Conservation (phyloP, 1,140 invertebrate species). For the Brachystomella parvula region DNA sequence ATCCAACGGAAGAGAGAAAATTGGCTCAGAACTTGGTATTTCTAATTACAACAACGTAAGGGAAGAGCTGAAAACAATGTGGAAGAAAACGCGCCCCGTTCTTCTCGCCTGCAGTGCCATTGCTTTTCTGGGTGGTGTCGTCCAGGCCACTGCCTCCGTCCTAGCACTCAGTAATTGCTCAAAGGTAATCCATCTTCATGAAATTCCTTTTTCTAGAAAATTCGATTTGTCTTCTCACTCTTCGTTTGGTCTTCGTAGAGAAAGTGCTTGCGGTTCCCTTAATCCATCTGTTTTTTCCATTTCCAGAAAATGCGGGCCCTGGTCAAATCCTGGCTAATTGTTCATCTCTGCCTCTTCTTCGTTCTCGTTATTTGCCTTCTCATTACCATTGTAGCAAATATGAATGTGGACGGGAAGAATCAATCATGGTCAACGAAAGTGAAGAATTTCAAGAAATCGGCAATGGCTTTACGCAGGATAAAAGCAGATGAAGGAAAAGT, state of each 20-base stretch:
- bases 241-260: not conserved
- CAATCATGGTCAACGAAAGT: not conserved
- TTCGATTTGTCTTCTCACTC: not conserved
- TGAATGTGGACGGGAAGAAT: not conserved
- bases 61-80: not conserved
- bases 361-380: not conserved
- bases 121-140: not conserved
- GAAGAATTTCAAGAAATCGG: not conserved
- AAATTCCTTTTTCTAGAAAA: not conserved
- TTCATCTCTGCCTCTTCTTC: constrained; percentile 11
- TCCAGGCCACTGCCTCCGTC: constrained; percentile 6
- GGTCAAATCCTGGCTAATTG: constrained; percentile 7
- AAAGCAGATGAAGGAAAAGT: not conserved
- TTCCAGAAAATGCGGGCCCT: not conserved
- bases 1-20: not conserved
- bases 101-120: constrained; percentile 12
- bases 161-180: not conserved
- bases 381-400: not conserved
- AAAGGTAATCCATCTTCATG: constrained; percentile 11
- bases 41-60: constrained; percentile 2
- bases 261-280: too few species aligned
- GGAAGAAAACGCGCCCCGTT: not conserved
- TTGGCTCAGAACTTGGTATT: not conserved
- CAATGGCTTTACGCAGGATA: not conserved
- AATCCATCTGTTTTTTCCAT: too few species aligned